Evolutionary conservation across 2,113 vertebrate genomes (phyloP).

Genomic region (Actinemys pallida): DNA sequence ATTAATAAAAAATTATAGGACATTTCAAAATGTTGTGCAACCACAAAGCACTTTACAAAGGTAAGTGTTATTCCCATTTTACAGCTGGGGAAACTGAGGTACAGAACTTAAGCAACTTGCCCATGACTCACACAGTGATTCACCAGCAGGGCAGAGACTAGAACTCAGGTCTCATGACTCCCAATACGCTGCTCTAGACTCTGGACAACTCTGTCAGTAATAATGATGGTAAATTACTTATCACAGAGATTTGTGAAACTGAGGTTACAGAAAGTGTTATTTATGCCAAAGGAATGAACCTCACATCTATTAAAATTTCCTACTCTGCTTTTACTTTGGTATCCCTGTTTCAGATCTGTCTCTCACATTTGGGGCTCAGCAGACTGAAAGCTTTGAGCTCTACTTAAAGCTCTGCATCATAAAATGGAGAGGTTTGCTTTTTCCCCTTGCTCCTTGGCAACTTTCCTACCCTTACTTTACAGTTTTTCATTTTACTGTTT

Average conservation of each 20-base stretch:
- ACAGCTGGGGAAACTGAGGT: neutral
- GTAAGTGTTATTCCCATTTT: neutral
- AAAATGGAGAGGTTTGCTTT: slow-evolving; percentile 11
- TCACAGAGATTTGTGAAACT: neutral
- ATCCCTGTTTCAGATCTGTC: neutral
- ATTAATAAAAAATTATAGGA: neutral
- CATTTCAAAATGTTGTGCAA: neutral
- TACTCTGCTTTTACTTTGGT: neutral
- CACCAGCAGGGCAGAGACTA: neutral
- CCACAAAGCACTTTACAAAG: neutral
- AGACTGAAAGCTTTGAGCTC: slow-evolving; percentile 39
- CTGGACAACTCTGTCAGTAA: neutral
- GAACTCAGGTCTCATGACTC: neutral
- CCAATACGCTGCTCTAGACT: neutral
- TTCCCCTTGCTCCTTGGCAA: slow-evolving; percentile 45
- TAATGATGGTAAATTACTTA: neutral
- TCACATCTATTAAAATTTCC: neutral
- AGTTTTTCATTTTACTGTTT: slow-evolving; percentile 35
- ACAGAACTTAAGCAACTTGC: neutral
- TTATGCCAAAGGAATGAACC: slow-evolving; percentile 1
- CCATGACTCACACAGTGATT: neutral
- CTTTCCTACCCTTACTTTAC: slow-evolving; percentile 51
- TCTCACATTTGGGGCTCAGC: slow-evolving; percentile 9
- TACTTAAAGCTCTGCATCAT: slow-evolving; percentile 47
- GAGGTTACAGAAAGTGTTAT: neutral